Base-by-base conservation (phyloP, 2,888 invertebrate genomes). In the Chouioia cunea region DNA sequence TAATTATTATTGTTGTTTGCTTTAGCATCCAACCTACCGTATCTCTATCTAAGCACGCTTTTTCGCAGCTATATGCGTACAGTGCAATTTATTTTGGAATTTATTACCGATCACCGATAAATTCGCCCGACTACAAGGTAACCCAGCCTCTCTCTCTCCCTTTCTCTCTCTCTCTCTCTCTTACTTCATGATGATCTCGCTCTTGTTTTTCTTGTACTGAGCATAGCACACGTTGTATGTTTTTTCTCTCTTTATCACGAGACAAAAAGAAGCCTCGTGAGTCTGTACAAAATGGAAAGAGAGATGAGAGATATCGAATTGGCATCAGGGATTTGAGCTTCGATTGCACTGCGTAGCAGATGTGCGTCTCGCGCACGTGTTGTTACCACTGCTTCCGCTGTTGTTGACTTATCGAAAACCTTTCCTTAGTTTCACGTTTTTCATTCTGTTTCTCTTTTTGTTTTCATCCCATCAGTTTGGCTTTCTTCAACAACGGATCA, bases 1-100 rank as follows among this genome's bases (percentile, higher is more conserved):
- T 85, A 85, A 85, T 85, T 83, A 85, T 85, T 85, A 84, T 84
- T 85, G 83, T 85, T 85, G 85, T 85, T 85, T 85, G 84, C 84
- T 83, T 73, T 83, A 83, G 80, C 82, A 76, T 8, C 22, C 22
- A 22, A 54, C 36, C 36, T 36, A 10, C 12, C 36, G 36, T 36
- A 36, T 36, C 36, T 36, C 36, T 36, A 36, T 36, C 36, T 36
- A 27, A 54, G 54, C 23, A 3, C 14, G 67, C 70, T 74, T 71
- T 70, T 70, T 73, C 70, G 70, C 67, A 76, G 79, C 77, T 77
- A 14, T 54, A 14, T 76, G 79, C 74, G 77, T 77, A 79, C 76
- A 72, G 74, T 76, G 83, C 82, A 83, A 85, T 83, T 84, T 84
- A 82, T 81, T 82, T 81, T 77, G 78, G 77, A 81, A 85, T 85